Evolutionary conservation across 2,113 vertebrate genomes (phyloP).

Genomic region (Pelmatolapia mariae): DNA sequence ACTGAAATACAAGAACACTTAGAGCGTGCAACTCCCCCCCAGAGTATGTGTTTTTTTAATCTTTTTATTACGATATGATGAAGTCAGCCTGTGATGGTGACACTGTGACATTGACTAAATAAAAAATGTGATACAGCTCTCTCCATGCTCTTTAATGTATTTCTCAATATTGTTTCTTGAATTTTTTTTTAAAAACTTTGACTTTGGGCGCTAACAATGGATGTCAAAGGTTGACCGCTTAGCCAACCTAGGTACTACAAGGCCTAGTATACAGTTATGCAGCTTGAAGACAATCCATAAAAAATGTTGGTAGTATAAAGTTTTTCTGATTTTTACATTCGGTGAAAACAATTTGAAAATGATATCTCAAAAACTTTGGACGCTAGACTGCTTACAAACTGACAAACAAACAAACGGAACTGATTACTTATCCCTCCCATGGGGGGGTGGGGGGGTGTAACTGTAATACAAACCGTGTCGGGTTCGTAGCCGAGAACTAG

Average conservation of each 20-base stretch:
- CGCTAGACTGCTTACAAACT: background rate
- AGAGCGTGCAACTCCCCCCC: background rate
- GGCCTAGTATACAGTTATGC: background rate
- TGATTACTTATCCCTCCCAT: background rate
- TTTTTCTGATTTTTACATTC: background rate
- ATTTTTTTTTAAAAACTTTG: background rate
- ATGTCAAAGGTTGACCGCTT: background rate
- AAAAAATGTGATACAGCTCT: background rate
- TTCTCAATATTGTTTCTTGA: background rate
- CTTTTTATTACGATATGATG: background rate
- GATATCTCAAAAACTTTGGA: background rate
- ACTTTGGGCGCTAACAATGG: background rate
- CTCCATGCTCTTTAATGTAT: background rate
- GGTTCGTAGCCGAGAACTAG: background rate
- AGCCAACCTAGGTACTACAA: background rate
- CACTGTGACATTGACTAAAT: background rate
- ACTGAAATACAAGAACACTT: background rate
- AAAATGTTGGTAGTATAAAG: background rate
- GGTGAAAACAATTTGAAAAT: background rate
- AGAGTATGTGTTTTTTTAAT: background rate
- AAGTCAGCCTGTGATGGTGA: background rate
- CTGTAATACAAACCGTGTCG: background rate
- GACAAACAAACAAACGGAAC: background rate
- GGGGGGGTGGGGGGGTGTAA: background rate
- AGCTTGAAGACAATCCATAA: background rate